These are phyloP conservation scores for Agelas oroides DNA, from an alignment of 37 sponge, comb jelly and placozoan species.

Conservation along the genomic window DNA sequence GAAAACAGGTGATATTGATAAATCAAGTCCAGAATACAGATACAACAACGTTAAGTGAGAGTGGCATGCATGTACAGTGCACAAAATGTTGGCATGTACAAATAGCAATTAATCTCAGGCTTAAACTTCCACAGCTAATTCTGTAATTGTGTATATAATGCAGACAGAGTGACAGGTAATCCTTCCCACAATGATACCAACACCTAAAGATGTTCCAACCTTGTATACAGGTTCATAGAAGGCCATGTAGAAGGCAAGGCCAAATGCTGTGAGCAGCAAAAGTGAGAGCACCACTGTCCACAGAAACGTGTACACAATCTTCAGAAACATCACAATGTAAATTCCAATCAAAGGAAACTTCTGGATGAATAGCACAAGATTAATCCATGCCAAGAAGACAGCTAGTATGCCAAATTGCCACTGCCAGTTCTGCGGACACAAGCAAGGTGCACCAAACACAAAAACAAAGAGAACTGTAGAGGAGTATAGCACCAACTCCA, in stretches of 20 bases:
- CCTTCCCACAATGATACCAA: no score
- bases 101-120: no score
- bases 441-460: conserved; percentile 30
- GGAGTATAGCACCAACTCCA: conserved; percentile 64
- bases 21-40: no score
- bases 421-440: conserved; percentile 63
- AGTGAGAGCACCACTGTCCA: conserved; percentile 75
- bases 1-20: not conserved
- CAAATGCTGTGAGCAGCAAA: conserved; percentile 90
- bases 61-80: no score
- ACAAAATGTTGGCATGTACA: no score
- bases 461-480: conserved; percentile 55
- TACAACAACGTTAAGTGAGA: no score
- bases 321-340: conserved; percentile 95
- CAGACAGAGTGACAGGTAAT: no score
- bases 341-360: conserved; percentile 86
- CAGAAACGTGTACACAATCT: conserved; percentile 88
- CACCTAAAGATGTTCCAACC: no score
- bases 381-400: conserved; percentile 90
- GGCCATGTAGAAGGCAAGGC: conserved; percentile 93
- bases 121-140: no score
- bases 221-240: conserved; percentile 52
- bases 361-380: conserved; percentile 79
- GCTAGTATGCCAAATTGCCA: conserved; percentile 91
- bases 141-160: no score